Percentiles rank a stretch among this genome's conserved stretches.
Conservation (phyloP, 2,797 vertebrate genomes). For the Pristis pectinata region DNA sequence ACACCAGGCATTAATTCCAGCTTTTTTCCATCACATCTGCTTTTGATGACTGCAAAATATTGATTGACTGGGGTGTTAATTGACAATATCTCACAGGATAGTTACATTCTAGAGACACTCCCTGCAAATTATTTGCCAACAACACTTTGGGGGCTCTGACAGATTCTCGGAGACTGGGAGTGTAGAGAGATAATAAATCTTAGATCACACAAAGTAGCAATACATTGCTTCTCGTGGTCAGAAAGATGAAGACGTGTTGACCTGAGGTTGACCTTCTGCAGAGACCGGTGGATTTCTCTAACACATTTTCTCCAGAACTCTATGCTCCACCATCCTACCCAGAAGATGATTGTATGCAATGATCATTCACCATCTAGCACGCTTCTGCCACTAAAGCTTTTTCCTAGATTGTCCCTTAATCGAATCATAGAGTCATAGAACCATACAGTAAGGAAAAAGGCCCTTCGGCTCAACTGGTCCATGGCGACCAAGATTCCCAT, state of each 20-base stretch:
- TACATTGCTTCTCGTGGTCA: not conserved
- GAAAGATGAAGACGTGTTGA: not conserved
- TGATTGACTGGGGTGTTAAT: not conserved
- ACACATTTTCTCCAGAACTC: not conserved
- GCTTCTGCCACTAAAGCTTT: not conserved
- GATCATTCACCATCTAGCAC: not conserved
- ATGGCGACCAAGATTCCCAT: too few species aligned
- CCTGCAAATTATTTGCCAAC: not conserved
- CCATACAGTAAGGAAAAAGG: too few species aligned
- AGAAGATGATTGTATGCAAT: not conserved
- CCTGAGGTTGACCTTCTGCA: not conserved
- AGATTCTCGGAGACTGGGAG: not conserved
- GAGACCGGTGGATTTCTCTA: not conserved
- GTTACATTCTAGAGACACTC: not conserved
- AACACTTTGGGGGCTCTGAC: not conserved
- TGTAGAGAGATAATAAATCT: not conserved
- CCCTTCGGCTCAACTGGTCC: too few species aligned
- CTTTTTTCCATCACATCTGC: not conserved
- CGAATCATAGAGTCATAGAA: too few species aligned
- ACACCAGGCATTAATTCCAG: not conserved
- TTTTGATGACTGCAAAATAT: not conserved
- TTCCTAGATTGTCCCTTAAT: not conserved
- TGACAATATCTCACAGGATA: not conserved
- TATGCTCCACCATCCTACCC: not conserved
- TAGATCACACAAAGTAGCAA: not conserved